A percentile compares a stretch with the other conserved stretches of the same genome.
These are phyloP conservation scores for Notospermus geniculatus DNA, from an alignment of 1,140 invertebrate species.

Conservation along the genomic window DNA sequence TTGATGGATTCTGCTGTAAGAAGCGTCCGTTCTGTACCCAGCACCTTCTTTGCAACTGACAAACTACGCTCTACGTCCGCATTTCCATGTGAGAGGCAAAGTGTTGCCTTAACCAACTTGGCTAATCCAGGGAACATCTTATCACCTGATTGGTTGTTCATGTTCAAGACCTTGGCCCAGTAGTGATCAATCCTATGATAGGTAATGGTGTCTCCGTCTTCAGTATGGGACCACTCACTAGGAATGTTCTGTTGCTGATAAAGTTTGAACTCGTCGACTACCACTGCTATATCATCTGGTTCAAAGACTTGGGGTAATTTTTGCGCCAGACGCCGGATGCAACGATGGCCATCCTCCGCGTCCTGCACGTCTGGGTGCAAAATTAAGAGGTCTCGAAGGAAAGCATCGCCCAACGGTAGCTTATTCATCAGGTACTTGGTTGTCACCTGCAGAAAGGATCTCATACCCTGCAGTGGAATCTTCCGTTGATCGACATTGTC, in stretches of 20 bases:
- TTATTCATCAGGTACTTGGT: slow-evolving; percentile 14
- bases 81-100: slow-evolving; percentile 29
- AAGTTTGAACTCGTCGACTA: slow-evolving; percentile 28
- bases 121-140: slow-evolving; percentile 14
- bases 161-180: slow-evolving; percentile 25
- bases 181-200: slow-evolving; percentile 26
- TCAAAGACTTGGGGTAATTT: slow-evolving; percentile 11
- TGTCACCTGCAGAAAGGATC: slow-evolving; percentile 15
- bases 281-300: slow-evolving; percentile 4
- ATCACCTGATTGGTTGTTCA: slow-evolving; percentile 7
- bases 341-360: slow-evolving; percentile 3
- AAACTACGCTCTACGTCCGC: slow-evolving; percentile 28
- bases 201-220: slow-evolving; percentile 3
- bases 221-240: slow-evolving; percentile 14
- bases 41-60: slow-evolving; percentile 21
- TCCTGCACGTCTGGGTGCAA: slow-evolving; percentile 20
- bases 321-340: slow-evolving; percentile 14
- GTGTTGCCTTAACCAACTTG: slow-evolving; percentile 18
- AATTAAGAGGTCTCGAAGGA: slow-evolving; percentile 12
- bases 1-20: slow-evolving; percentile 20
- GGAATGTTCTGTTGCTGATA: slow-evolving; percentile 16
- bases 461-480: slow-evolving; percentile 14
- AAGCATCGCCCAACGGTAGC: slow-evolving; percentile 14
- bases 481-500: slow-evolving; percentile 14
- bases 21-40: slow-evolving; percentile 21